Evolutionary conservation across 2,113 vertebrate species (phyloP).

Genomic region (Jaculus jaculus): DNA sequence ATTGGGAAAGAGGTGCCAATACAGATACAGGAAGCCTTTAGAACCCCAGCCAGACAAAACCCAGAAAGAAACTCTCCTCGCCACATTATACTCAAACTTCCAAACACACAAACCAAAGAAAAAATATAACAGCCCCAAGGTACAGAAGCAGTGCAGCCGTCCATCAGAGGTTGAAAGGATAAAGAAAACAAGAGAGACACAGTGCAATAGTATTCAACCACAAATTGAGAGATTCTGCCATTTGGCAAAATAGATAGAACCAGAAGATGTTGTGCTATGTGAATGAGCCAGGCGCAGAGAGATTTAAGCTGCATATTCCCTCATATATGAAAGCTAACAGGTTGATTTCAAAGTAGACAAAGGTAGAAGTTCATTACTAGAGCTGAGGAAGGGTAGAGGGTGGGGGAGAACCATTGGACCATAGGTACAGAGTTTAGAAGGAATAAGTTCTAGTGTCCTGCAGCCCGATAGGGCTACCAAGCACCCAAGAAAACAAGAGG

Average conservation of each 20-base stretch:
- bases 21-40: too few species aligned
- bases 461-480: accelerated
- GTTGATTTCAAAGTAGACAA: not conserved
- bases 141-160: not conserved
- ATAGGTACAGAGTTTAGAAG: not conserved
- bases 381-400: not conserved
- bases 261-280: not conserved
- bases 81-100: too few species aligned
- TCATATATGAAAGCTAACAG: not conserved
- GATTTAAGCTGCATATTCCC: not conserved
- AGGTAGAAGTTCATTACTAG: not conserved
- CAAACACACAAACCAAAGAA: too few species aligned
- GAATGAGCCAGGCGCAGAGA: not conserved
- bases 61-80: too few species aligned
- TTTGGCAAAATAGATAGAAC: not conserved
- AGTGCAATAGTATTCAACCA: not conserved
- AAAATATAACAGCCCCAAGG: not conserved
- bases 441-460: not conserved
- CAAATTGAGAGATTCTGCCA: not conserved
- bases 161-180: not conserved
- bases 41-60: too few species aligned
- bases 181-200: not conserved
- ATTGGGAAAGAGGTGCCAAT: too few species aligned
- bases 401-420: not conserved
- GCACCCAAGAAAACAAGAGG: too few species aligned